Base-by-base conservation (phyloP, 2,888 invertebrate species). In the Eupeodes luniger region DNA sequence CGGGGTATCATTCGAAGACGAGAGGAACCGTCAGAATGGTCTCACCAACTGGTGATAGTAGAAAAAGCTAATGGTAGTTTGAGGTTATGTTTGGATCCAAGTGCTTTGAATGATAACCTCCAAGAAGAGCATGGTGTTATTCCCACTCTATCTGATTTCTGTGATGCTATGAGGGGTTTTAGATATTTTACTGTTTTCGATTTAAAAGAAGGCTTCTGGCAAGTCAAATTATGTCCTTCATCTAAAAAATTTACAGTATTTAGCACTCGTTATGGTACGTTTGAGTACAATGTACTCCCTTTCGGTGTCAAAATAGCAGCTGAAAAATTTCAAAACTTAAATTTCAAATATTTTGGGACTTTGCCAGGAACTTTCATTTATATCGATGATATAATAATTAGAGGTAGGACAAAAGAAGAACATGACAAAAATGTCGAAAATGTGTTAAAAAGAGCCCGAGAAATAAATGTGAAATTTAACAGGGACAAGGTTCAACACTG, bases 21-120 rank as follows among this genome's bases (percentile, higher is more conserved):
- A 19, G 64, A 80, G 11, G 57, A 57, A 57, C 80, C 72, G 5
- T 57, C 80, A 5, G 16, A n/a, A 44, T 84, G 79, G 74, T 79
- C 78, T 16, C 79, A 84, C 44, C 78, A 84, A 36, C 72, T 83
- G n/a, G 80, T 82, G 19, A n/a, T 86, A 19, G 89, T 86, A 44
- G 79, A 86, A 79, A 86, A 86, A 57, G 16, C 90, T n/a, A 87
- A 91, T 34, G 47, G 27, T 12, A 47, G 10, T 74, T 44, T 62
- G 51, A 74, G 61, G 51, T 62, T 49, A 51, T 74, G 59, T 16
- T 44, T 72, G 14, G 72, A 72, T 66, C 91, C 92, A 9, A 72
- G 85, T 49, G 87, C 91, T 55, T 69, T 90, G 67, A 91, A 90
- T n/a, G n/a, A n/a, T n/a, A n/a, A n/a, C n/a, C n/a, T n/a, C n/a